Evolutionary conservation across 2,113 vertebrate species (phyloP), one percentile per base, ranked within the genome.

Genomic region (Corythoichthys intestinalis): DNA sequence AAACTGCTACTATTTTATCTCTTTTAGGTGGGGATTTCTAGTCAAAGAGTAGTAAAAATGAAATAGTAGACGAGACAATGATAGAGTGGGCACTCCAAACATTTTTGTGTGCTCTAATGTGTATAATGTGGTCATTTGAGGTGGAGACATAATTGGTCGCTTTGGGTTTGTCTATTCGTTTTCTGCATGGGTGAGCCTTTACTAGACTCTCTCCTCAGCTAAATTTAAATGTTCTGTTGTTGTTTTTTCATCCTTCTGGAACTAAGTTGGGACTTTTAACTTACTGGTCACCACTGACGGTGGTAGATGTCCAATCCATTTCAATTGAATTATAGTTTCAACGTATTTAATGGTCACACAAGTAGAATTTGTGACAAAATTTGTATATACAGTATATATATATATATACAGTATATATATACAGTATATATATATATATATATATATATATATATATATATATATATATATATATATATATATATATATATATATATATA

Each of bases 51-150:
- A 13, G 39, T 71, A 68, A 77, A 79, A 56, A 56, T 7, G 14
- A 49, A 52, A 52, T 64, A 50, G 50, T 70, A 20, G 58, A 75
- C 61, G 15, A 83, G 78, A 85, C 82, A 80, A 84, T 85, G 84
- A 85, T 61, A 86, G 80, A 81, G 70, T 76, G 56, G 54, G 64
- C 76, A 38, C 10, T 28, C 66, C 67, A 20, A 4, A 71, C 72
- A 76, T 71, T 68, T 74, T 58, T 71, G 47, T 52, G 14, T 66
- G 64, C 65, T 74, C 47, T 49, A 38, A 38, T 14, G 49, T n/a
- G 46, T 41, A 47, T 66, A 52, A 49, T 68, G 77, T 37, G 74
- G 84, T 78, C 66, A 63, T 63, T 47, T 63, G 61, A 63, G 61
- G 61, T 63, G 61, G 61, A 47, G 61, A 47, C 44, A 63, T 63